Evolutionary conservation across 2,797 vertebrate genomes (phyloP).

Genomic region (Enteromius argenteus): DNA sequence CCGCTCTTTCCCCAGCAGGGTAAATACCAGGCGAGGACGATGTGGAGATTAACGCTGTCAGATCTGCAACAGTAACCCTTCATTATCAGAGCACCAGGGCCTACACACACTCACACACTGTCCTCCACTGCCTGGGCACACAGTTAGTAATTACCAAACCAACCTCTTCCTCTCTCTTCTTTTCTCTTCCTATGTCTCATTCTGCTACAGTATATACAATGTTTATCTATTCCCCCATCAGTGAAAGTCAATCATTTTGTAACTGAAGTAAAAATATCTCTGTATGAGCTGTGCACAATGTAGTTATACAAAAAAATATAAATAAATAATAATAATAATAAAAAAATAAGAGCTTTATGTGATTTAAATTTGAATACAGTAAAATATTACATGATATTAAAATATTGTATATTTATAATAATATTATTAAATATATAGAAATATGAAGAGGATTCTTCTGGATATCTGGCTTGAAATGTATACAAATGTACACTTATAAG

Average conservation of each 20-base stretch:
- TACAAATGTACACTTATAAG: background rate
- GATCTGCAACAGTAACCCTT: conserved; percentile 81
- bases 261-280: background rate
- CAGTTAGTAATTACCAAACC: conserved; percentile 84
- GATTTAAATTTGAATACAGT: background rate
- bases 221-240: conserved; percentile 8
- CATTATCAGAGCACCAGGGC: conserved; percentile 82
- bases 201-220: conserved; percentile 31
- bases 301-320: background rate
- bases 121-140: conserved; percentile 75
- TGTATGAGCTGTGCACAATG: background rate
- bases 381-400: background rate
- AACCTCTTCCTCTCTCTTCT: conserved; percentile 73
- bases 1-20: conserved; percentile 66
- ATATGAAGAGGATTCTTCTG: background rate
- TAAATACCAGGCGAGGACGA: conserved; percentile 67
- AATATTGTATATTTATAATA: background rate
- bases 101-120: conserved; percentile 73
- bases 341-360: too few species aligned
- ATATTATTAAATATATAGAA: background rate
- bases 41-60: conserved; percentile 85
- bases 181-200: conserved; percentile 60
- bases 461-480: background rate
- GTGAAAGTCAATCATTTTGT: conserved; percentile 2
- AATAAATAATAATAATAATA: background rate